Evolutionary conservation across 2,113 vertebrate species (phyloP).

Genomic region (Otolemur garnettii): DNA sequence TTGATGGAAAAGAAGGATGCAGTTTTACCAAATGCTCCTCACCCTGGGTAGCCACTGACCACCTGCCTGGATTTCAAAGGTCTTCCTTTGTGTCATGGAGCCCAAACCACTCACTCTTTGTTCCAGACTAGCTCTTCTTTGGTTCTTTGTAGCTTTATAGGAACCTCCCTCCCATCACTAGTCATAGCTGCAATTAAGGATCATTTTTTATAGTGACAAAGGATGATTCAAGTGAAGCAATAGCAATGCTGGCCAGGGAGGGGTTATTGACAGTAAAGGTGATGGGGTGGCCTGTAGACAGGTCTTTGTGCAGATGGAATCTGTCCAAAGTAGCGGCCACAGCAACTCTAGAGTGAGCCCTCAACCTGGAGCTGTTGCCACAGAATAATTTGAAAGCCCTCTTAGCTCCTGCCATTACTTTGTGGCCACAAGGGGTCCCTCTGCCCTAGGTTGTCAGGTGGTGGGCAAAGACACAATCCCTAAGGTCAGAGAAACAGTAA

Average conservation of each 20-base stretch:
- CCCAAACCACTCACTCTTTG: not conserved
- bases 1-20: not conserved
- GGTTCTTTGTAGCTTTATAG: not conserved
- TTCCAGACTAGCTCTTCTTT: not conserved
- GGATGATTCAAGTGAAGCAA: not conserved
- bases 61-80: not conserved
- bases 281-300: not conserved
- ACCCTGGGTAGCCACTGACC: not conserved
- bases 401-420: not conserved
- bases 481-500: not conserved
- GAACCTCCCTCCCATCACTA: not conserved
- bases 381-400: not conserved
- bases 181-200: not conserved
- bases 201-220: not conserved
- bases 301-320: not conserved
- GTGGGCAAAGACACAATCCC: not conserved
- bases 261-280: not conserved
- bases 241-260: not conserved
- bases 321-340: not conserved
- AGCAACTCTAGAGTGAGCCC: not conserved
- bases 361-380: not conserved
- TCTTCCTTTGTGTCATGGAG: not conserved
- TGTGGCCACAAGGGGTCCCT: conserved; percentile 61
- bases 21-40: not conserved
- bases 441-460: not conserved